Base-by-base conservation (phyloP, 2,888 invertebrate genomes). In the Polylopha cassiicola region DNA sequence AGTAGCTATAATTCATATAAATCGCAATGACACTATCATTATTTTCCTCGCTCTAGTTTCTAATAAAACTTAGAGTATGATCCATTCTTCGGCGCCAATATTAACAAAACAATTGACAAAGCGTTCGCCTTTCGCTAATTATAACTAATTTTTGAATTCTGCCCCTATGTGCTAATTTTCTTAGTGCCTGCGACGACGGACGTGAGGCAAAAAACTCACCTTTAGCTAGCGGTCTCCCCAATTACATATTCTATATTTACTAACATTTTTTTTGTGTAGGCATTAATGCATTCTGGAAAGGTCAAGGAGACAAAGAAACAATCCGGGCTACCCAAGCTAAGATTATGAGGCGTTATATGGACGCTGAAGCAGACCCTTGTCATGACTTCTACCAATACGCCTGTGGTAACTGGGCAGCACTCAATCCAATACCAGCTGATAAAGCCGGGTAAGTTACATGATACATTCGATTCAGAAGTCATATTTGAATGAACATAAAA, bases 381-480 rank as follows among this genome's bases (percentile, higher is more conserved):
- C 85, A 89, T 3, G 94, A 95, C 64, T 95, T 95, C 65, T 95
- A 94, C 65, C 90, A 92, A 57, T 95, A 91, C 57, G 92, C 95
- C 0, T 95, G 92, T 65, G 95, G 95, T 1, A 94, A 94, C 57
- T 96, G 95, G 95, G 89, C 91, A 17, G 88, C 89, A 32, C 85
- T 90, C 23, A 94, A 96, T 73, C 93, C 94, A 0, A 94, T 97
- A 58, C 97, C 97, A 2, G 91, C 93, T 32, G 96, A 96, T 59
- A 93, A 95, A 74, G 91, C 94, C 3, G 91, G 92, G 61, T 84
- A 67, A 53, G 55, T 50, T 32, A n/a, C 10, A 39, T 1, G n/a
- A 27, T 30, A 23, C 27, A 29, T 23, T 22, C 17, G 37, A 24
- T 22, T 7, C 3, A n/a, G n/a, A n/a, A n/a, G n/a, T n/a, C n/a